Percentiles rank a stretch among this genome's conserved stretches.
Conservation (phyloP, 1,140 invertebrate species). For the Drosophila nikananu region DNA sequence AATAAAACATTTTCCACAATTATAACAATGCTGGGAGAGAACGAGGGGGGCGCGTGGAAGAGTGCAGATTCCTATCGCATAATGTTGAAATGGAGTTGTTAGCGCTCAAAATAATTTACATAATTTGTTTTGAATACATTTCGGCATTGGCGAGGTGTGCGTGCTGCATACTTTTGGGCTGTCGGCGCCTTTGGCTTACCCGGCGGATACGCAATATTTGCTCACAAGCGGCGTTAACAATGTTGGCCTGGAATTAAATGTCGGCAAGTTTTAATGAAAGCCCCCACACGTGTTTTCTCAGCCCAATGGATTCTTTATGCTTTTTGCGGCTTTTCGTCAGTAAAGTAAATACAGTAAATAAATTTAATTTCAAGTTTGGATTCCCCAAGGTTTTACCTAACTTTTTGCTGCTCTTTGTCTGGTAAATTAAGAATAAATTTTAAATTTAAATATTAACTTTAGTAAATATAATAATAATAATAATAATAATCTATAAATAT, state of each 20-base stretch:
- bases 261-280: conserved; percentile 22
- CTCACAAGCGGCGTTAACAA: conserved; percentile 2
- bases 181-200: conserved; percentile 12
- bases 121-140: conserved; percentile 74
- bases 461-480: not conserved
- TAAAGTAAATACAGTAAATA: not conserved
- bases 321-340: conserved; percentile 7
- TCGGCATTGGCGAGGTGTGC: conserved; percentile 13
- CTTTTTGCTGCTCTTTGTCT: not conserved
- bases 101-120: conserved; percentile 72
- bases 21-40: conserved; percentile 22
- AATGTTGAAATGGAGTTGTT: conserved; percentile 70
- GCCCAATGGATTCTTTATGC: not conserved
- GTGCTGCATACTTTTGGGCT: conserved; percentile 34
- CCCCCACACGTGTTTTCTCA: not conserved
- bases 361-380: not conserved
- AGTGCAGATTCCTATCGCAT: conserved; percentile 66
- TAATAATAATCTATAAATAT: too few species aligned
- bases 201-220: conserved; percentile 46
- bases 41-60: not conserved
- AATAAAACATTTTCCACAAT: conserved; percentile 69
- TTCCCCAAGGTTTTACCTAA: not conserved
- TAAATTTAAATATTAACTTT: not conserved
- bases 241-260: conserved; percentile 5
- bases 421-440: not conserved